Evolutionary conservation across 1,140 invertebrate genomes (phyloP), one percentile per base, ranked within the genome.

Genomic region (Globodera rostochiensis): DNA sequence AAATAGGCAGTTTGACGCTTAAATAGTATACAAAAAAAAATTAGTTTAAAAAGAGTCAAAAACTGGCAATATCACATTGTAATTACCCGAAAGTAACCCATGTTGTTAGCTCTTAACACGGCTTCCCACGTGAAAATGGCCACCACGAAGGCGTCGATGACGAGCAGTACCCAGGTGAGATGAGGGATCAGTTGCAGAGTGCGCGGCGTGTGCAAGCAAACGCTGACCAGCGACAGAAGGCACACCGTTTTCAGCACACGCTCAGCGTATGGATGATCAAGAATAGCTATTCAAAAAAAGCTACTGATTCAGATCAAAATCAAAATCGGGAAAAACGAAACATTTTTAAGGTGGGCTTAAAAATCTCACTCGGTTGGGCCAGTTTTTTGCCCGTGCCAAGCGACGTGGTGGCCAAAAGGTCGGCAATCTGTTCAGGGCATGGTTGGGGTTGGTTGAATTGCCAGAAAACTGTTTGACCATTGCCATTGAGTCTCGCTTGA

Each of bases 181-280:
- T 82, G 64, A 21, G 88, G 88, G 45, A 86, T 82, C 45, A 86
- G 69, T 70, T 83, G 71, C 73, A 90, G 79, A 1, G 89, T 89
- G 64, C 79, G 75, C 70, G 88, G 89, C 15, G 88, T 89, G 73
- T 89, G 80, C 8, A 90, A 74, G 78, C 89, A 90, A 49, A 90
- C 87, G 50, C 87, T 88, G 13, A 89, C 77, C 80, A 89, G 81
- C 13, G 88, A 89, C 46, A 85, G 50, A 45, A 89, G 70, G 76
- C 89, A 90, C n/a, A 85, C 83, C 25, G 80, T 50, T 76, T 88
- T 86, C 36, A 89, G 70, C n/a, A 86, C 70, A 45, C 81, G 80
- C 64, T 82, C 73, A 1, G 84, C 69, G 36, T 77, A 73, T 19
- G 75, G 73, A 46, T 80, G 82, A 57, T 89, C 87, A 1, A 89